phyloP scores from a whole-genome alignment of 2,797 vertebrate species.

The Micropoecilia bifurca region DNA sequence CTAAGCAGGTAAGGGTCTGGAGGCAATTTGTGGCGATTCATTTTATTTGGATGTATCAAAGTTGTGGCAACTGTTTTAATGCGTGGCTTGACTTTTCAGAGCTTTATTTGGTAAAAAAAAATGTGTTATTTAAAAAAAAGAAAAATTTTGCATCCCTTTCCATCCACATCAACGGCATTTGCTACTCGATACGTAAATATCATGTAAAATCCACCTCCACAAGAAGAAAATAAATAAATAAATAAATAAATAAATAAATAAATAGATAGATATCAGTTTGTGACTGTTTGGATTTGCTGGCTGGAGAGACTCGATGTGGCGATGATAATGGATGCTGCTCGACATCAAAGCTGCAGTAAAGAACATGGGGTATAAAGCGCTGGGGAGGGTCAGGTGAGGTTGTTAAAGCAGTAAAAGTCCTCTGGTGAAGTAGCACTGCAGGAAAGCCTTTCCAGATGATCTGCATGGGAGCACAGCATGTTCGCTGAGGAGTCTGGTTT shows the following conservation, averaged over 20 bases:
- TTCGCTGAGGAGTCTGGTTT: slow-evolving; percentile 57
- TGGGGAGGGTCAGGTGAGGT: slow-evolving; percentile 13
- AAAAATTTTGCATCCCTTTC: not conserved
- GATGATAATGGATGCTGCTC: not conserved
- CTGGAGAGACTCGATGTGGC: not conserved
- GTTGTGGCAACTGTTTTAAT: not conserved
- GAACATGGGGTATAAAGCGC: not conserved
- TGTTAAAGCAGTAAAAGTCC: slow-evolving; percentile 15
- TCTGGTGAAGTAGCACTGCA: slow-evolving; percentile 31
- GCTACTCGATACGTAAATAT: not conserved
- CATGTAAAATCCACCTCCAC: not conserved
- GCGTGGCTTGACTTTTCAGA: not conserved
- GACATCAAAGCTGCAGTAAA: not conserved
- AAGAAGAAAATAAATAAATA: not conserved
- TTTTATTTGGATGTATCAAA: not conserved
- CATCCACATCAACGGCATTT: not conserved
- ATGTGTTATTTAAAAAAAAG: no score
- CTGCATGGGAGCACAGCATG: slow-evolving; percentile 35
- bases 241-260: not conserved
- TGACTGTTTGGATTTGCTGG: not conserved
- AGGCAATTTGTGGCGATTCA: not conserved
- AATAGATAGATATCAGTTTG: not conserved
- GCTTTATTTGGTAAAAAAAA: not conserved
- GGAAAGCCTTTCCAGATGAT: slow-evolving; percentile 34
- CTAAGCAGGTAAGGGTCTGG: not conserved